Evolutionary conservation across 2,797 vertebrate genomes (phyloP).

Genomic region (Phalanger gymnotis): DNA sequence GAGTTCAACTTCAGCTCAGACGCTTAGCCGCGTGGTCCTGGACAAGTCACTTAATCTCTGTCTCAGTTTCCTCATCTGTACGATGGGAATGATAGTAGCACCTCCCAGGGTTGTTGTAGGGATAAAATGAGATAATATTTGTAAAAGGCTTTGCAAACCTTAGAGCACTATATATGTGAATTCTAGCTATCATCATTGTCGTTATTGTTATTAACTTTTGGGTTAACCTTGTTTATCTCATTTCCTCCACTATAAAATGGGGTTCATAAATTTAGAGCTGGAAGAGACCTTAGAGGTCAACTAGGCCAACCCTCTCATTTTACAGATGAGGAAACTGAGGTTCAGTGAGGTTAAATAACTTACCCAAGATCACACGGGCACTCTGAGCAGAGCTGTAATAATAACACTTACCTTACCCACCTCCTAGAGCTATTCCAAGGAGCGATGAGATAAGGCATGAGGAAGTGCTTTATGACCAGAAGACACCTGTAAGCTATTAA

Average conservation of each 20-base stretch:
- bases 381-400: not conserved
- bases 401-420: not conserved
- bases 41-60: not conserved
- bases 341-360: not conserved
- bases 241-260: not conserved
- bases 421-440: not conserved
- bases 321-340: not conserved
- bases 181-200: not conserved
- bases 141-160: not conserved
- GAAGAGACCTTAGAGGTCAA: not conserved
- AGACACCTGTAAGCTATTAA: not conserved
- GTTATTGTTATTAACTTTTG: not conserved
- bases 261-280: not conserved
- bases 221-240: not conserved
- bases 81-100: not conserved
- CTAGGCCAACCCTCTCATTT: not conserved
- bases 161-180: not conserved
- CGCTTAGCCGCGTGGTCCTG: not conserved
- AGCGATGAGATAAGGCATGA: not conserved
- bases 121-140: not conserved
- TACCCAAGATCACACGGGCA: not conserved
- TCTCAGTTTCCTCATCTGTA: not conserved
- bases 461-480: not conserved
- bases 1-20: not conserved
- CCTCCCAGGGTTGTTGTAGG: not conserved